Evolutionary conservation across 2,888 invertebrate genomes (phyloP), one percentile per base, ranked within the genome.

Genomic region (Lamproptera curius): DNA sequence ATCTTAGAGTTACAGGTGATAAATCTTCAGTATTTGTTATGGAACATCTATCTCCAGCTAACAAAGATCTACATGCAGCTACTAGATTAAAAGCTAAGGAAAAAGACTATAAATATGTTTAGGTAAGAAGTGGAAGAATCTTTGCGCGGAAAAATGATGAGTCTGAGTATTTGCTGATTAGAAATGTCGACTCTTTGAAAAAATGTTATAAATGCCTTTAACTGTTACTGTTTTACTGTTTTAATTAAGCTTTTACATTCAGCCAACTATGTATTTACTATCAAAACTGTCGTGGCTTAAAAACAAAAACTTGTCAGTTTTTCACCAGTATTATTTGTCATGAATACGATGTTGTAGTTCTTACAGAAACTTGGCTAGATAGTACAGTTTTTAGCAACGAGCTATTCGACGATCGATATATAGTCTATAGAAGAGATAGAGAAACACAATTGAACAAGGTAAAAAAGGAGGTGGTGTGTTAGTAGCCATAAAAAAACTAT

Each of bases 71-170:
- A 10, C 28, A 28, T n/a, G 28, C 9, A 2, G 9, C 28, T 2
- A 28, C 2, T 28, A 28, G 28, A 28, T 28, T 28, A 9, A 28
- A 28, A n/a, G 28, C 28, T 10, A 28, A 8, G n/a, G 2, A 28
- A 28, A 28, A 28, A 28, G 28, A n/a, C 9, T 28, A 28, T 9
- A 28, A 28, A 28, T 28, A 28, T 2, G 9, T 28, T 9, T 41
- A 31, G 41, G 31, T 41, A 13, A 28, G 28, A 16, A 31, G 16
- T 23, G 41, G 41, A 2, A 41, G 5, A 33, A 41, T 41, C 16
- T 31, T 41, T 9, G 31, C 33, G 11, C 15, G 41, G 8, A 41
- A 41, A 13, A 11, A 41, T 16, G 28, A 33, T 16, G 41, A 31
- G 11, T 16, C 41, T 1, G 31, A 31, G 31, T 31, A 10, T 10